phyloP scores from a whole-genome alignment of 2,888 invertebrate genomes.

The Polyploca ridens region DNA sequence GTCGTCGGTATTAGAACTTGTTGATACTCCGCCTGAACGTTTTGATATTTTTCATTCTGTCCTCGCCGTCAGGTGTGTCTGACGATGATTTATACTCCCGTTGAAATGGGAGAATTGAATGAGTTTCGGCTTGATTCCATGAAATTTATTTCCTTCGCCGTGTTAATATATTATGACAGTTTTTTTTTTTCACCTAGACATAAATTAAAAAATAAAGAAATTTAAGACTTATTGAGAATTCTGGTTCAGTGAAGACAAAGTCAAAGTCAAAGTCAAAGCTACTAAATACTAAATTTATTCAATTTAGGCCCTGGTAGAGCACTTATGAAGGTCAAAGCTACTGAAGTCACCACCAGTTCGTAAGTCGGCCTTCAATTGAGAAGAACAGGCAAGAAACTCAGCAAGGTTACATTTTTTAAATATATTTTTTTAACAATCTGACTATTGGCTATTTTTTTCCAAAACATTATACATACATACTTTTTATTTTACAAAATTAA shows the following conservation, averaged over 20 bases:
- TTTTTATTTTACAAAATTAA: too few relatives aligned
- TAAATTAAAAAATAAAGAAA: background rate
- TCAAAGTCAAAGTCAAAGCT: too few relatives aligned
- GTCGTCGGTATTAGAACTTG: constrained; percentile 50
- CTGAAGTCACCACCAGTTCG: too few relatives aligned
- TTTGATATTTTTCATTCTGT: constrained; percentile 70
- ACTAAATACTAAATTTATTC: too few relatives aligned
- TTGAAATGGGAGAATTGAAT: constrained; percentile 67
- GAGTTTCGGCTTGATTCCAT: constrained; percentile 56
- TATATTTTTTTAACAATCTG: too few relatives aligned
- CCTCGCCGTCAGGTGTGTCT: constrained; percentile 66
- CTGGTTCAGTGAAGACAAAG: background rate
- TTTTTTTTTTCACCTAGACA: constrained; percentile 16
- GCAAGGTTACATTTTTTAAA: too few relatives aligned
- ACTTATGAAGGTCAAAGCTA: too few relatives aligned
- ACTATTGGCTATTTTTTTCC: too few relatives aligned
- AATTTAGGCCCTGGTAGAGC: too few relatives aligned
- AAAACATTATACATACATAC: too few relatives aligned
- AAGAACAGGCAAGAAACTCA: too few relatives aligned
- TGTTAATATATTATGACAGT: constrained; percentile 29
- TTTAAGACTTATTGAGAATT: background rate
- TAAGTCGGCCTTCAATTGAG: too few relatives aligned
- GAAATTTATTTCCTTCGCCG: constrained; percentile 52
- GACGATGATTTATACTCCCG: constrained; percentile 75
- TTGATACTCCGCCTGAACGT: constrained; percentile 57